phyloP scores from a whole-genome alignment of 2,888 invertebrate species.

The Scrobipalpa atriplicella region DNA sequence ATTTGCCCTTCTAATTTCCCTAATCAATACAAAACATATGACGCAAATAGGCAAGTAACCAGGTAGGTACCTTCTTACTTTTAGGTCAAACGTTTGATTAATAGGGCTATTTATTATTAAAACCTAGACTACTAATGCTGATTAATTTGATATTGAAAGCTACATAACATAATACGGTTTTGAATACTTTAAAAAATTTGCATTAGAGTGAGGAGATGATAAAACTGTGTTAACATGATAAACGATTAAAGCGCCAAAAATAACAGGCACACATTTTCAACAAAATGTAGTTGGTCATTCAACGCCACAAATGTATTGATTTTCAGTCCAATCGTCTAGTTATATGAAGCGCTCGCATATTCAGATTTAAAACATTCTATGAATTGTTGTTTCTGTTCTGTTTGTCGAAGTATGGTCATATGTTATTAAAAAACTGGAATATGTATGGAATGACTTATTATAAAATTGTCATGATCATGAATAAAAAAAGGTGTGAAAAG shows the following conservation, averaged over 20 bases:
- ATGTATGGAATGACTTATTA: too few species aligned
- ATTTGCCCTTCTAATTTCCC: not conserved
- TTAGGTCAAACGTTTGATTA: conserved; percentile 24
- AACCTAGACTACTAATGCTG: not conserved
- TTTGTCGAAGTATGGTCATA: too few species aligned
- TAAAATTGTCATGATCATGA: too few species aligned
- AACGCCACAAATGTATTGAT: conserved; percentile 1
- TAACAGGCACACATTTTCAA: conserved; percentile 13
- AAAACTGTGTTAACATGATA: conserved; percentile 1
- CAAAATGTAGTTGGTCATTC: not conserved
- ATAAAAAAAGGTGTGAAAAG: too few species aligned
- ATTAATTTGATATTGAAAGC: conserved; percentile 7
- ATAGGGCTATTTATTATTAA: conserved; percentile 26
- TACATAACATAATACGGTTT: not conserved
- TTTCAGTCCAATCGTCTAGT: not conserved
- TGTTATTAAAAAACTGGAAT: too few species aligned
- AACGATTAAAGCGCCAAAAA: not conserved
- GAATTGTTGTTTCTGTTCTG: too few species aligned
- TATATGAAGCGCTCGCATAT: not conserved
- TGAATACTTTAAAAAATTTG: not conserved
- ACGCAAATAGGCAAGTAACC: conserved; percentile 18
- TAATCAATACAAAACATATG: conserved; percentile 30
- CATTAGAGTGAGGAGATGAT: not conserved
- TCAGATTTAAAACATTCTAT: too few species aligned
- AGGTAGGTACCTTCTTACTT: not conserved